A percentile compares a stretch with the other conserved stretches of the same genome.
phyloP scores from a whole-genome alignment of 2,797 vertebrate species.

The Liasis olivaceus region DNA sequence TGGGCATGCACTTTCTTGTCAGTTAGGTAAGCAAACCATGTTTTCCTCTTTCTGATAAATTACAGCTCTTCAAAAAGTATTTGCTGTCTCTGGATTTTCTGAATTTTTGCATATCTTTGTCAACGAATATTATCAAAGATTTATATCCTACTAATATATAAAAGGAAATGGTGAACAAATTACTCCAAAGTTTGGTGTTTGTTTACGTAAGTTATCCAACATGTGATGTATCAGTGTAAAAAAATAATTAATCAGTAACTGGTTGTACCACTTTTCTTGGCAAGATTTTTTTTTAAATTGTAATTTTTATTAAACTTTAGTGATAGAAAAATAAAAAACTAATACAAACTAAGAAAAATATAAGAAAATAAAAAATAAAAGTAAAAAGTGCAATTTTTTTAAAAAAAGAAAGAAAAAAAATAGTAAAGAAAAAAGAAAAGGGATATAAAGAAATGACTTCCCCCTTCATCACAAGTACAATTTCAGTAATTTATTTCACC shows the following conservation, averaged over 20 bases:
- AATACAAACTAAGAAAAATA: no score
- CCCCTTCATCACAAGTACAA: no score
- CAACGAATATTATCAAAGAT: background rate
- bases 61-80: background rate
- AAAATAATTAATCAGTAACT: background rate
- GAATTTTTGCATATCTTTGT: background rate
- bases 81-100: background rate
- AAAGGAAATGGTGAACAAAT: background rate
- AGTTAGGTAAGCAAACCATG: slow-evolving; percentile 10
- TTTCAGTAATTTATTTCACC: no score
- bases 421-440: no score
- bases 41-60: background rate
- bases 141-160: background rate
- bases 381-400: no score
- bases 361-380: no score
- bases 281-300: background rate
- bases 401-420: no score
- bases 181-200: background rate
- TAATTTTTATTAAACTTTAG: no score
- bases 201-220: background rate
- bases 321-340: no score
- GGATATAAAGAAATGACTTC: no score
- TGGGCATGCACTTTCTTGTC: background rate
- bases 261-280: background rate
- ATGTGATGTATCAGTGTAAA: background rate